A percentile compares a stretch with the other conserved stretches of the same genome.
phyloP scores from a whole-genome alignment of 2,113 vertebrate species.

The Peucedramus taeniatus region DNA sequence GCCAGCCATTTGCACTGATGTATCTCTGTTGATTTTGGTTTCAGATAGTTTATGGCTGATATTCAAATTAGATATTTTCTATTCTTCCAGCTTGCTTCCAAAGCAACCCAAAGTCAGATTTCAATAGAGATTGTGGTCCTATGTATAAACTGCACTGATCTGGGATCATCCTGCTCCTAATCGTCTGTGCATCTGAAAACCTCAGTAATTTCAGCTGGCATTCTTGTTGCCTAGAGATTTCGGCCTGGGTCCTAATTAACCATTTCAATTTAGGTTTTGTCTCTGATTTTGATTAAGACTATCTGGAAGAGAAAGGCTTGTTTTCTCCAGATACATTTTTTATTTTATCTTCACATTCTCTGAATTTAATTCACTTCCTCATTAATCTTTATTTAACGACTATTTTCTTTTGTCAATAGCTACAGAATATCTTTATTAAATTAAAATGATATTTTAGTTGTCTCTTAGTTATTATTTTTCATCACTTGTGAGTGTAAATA shows the following conservation, averaged over 20 bases:
- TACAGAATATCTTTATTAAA: neutral
- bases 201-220: neutral
- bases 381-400: constrained; percentile 31
- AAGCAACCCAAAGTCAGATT: neutral
- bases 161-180: neutral
- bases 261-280: constrained; percentile 31
- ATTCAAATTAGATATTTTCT: neutral
- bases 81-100: neutral
- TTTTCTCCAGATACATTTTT: constrained; percentile 14
- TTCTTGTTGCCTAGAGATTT: neutral
- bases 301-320: neutral
- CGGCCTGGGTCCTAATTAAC: neutral
- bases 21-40: neutral
- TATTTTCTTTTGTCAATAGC: neutral
- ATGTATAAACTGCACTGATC: neutral
- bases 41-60: neutral
- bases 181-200: neutral
- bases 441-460: neutral
- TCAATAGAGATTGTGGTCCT: neutral
- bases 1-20: neutral
- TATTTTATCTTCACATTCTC: neutral
- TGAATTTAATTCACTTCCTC: neutral
- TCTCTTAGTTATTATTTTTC: neutral
- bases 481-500: neutral
- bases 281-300: constrained; percentile 28